These are phyloP conservation scores for Helicoverpa zea DNA, from an alignment of 1,140 invertebrate species.

Conservation along the genomic window DNA sequence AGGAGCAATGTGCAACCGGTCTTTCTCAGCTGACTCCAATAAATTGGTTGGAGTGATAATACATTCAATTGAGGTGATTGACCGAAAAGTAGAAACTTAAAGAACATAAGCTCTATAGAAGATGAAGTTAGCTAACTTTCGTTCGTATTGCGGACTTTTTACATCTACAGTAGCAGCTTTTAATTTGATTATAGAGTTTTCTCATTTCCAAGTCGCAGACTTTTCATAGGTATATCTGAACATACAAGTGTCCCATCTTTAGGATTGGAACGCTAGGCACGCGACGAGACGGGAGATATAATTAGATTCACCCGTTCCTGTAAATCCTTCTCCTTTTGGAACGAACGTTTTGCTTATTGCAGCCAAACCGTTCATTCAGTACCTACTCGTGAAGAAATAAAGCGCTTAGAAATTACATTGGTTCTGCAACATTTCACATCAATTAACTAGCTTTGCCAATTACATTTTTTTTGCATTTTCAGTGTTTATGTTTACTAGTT, in stretches of 20 bases:
- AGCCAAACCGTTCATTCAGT: constrained; percentile 12
- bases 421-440: constrained; percentile 10
- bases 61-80: background rate
- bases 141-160: constrained; percentile 27
- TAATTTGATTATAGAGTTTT: constrained; percentile 14
- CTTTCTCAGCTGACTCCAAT: constrained; percentile 1
- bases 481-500: constrained; percentile 6
- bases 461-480: background rate
- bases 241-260: constrained; percentile 21
- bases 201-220: constrained; percentile 14
- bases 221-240: constrained; percentile 4
- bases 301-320: constrained; percentile 72
- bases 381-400: background rate
- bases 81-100: background rate
- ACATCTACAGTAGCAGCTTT: background rate
- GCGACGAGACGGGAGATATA: constrained; percentile 73
- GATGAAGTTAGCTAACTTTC: constrained; percentile 6
- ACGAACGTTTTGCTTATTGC: constrained; percentile 21
- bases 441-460: constrained; percentile 28
- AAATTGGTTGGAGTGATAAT: constrained; percentile 2
- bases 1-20: constrained; percentile 6
- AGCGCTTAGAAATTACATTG: constrained; percentile 2
- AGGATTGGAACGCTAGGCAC: constrained; percentile 65
- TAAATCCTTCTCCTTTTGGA: constrained; percentile 54
- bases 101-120: background rate